These are phyloP conservation scores for Stomorhina lunata DNA, from an alignment of 2,888 invertebrate species.

Conservation along the genomic window DNA sequence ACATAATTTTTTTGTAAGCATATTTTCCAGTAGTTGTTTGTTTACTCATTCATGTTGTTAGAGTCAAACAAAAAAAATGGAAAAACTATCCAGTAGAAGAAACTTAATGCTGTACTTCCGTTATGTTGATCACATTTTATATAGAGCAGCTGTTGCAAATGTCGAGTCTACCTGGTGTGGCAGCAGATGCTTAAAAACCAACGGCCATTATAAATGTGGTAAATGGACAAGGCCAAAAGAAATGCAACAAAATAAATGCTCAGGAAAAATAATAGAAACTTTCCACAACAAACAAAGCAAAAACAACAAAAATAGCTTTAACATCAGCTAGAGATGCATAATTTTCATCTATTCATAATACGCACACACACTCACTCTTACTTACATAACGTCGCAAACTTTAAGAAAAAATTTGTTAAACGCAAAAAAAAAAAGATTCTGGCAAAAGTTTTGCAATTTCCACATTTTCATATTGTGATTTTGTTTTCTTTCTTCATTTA, in stretches of 20 bases:
- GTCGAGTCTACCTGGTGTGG: constrained; percentile 65
- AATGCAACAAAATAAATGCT: neutral
- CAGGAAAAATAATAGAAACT: constrained; percentile 20
- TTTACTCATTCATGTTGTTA: constrained; percentile 26
- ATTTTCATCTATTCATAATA: constrained; percentile 44
- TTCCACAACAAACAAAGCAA: neutral
- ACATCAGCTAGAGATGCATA: constrained; percentile 39
- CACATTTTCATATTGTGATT: constrained; percentile 63
- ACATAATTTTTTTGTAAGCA: neutral
- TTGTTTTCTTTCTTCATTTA: constrained; percentile 28
- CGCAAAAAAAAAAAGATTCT: neutral
- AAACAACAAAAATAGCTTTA: constrained; percentile 21
- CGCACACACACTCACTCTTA: constrained; percentile 32
- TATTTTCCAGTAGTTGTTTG: constrained; percentile 16
- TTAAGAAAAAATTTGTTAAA: neutral
- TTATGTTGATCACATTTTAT: constrained; percentile 70
- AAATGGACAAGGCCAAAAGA: constrained; percentile 53
- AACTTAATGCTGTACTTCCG: constrained; percentile 67
- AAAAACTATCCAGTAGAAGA: constrained; percentile 54
- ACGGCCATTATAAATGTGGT: constrained; percentile 55
- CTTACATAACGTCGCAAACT: constrained; percentile 27
- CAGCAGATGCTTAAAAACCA: constrained; percentile 56
- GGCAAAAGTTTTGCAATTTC: constrained; percentile 61
- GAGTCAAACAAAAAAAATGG: neutral
- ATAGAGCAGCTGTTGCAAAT: constrained; percentile 64